A percentile compares a stretch with the other conserved stretches of the same genome.
These are phyloP conservation scores for Acronicta psi DNA, from an alignment of 2,888 invertebrate genomes.

Conservation along the genomic window DNA sequence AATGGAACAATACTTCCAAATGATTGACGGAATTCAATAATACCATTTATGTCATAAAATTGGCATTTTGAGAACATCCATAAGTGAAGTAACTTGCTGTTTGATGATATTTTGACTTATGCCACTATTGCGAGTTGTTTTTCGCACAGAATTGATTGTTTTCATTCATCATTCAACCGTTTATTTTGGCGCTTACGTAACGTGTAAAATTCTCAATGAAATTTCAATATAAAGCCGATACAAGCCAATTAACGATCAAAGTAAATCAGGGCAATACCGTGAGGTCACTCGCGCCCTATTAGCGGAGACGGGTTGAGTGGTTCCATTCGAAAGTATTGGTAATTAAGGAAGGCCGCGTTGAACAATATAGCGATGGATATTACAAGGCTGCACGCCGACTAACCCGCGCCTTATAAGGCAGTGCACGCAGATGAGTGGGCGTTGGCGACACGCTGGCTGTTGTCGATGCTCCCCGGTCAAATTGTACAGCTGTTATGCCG, in stretches of 20 bases:
- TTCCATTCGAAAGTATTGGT: slow-evolving; percentile 71
- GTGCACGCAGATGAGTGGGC: slow-evolving; percentile 57
- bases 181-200: slow-evolving; percentile 50
- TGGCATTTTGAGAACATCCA: too few species aligned
- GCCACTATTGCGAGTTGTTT: not conserved
- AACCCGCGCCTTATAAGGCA: slow-evolving; percentile 63
- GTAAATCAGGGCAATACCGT: slow-evolving; percentile 72
- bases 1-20: slow-evolving; percentile 5
- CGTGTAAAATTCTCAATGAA: slow-evolving; percentile 56
- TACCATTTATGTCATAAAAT: too few species aligned
- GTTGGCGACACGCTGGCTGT: slow-evolving; percentile 68
- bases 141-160: slow-evolving; percentile 4
- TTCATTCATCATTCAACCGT: slow-evolving; percentile 40
- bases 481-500: slow-evolving; percentile 35
- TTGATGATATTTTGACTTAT: too few species aligned
- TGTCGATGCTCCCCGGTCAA: slow-evolving; percentile 34
- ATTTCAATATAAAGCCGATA: slow-evolving; percentile 55
- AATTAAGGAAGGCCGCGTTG: slow-evolving; percentile 70
- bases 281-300: slow-evolving; percentile 71
- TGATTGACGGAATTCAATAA: too few species aligned
- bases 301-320: slow-evolving; percentile 65
- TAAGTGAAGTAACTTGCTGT: too few species aligned
- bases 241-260: slow-evolving; percentile 70
- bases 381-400: slow-evolving; percentile 56
- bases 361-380: slow-evolving; percentile 66